These are phyloP conservation scores for Sarcophilus harrisii DNA, from an alignment of 2,797 vertebrate species.

Conservation along the genomic window DNA sequence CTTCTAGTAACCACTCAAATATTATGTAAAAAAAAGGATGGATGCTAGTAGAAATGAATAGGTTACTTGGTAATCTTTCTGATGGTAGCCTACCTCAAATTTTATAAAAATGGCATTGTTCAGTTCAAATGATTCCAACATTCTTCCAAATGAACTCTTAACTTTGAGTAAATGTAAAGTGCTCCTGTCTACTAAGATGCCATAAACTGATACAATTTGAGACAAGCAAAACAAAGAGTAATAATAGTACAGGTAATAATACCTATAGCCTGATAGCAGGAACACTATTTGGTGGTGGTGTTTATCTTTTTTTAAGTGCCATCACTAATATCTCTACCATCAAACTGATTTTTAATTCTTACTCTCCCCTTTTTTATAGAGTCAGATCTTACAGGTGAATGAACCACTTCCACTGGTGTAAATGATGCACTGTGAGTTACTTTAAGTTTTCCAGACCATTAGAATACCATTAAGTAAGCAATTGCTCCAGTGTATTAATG, in stretches of 20 bases:
- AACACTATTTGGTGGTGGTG: too few species aligned
- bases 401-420: neutral
- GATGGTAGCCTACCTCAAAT: neutral
- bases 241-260: neutral
- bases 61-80: neutral
- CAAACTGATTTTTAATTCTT: neutral
- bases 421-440: neutral
- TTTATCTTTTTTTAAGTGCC: neutral
- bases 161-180: neutral
- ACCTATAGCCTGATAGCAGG: too few species aligned
- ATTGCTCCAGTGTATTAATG: neutral
- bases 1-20: neutral
- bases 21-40: neutral
- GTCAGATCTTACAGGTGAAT: neutral
- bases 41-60: neutral
- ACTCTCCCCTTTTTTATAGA: neutral
- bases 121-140: neutral
- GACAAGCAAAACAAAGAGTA: neutral
- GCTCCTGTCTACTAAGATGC: neutral
- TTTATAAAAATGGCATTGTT: neutral
- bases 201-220: neutral
- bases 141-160: conserved; percentile 26
- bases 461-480: conserved; percentile 34
- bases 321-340: neutral
- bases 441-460: conserved; percentile 40